Base-by-base conservation (phyloP, 2,797 vertebrate species). In the Furcifer pardalis region DNA sequence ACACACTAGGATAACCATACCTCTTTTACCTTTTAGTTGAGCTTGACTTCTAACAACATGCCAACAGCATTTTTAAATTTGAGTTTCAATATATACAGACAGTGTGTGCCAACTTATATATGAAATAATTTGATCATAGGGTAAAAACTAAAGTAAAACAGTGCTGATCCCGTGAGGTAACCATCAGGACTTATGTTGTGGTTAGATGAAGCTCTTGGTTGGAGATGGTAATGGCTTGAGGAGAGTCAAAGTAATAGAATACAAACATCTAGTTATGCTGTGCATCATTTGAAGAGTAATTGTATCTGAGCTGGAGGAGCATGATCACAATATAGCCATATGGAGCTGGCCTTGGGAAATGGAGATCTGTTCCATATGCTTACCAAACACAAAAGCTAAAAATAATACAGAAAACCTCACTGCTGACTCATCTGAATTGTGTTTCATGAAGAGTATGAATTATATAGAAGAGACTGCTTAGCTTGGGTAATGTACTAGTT, bases 341-440 rank as follows among this genome's bases (percentile, higher is more conserved):
- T 17, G 12, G 44, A 32, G n/a, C 69, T 74, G 59, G 69, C 69
- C 42, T 74, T 84, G 77, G 77, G 27, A 74, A 84, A 19, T 49
- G 25, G 44, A 73, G 69, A 74, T 79, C 69, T 65, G 42, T 79
- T 84, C 69, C 83, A 79, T 74, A 84, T 73, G 69, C 59, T 65
- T 40, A 73, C 69, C 27, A 32, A 69, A 84, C 32, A 52, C 59
- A 78, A 73, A 74, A 74, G 68, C 69, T 79, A 79, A 84, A 84
- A 72, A 84, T 79, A 79, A 78, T 42, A 65, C 4, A 19, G 60
- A 80, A 76, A 80, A 59, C 49, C 84, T 85, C 60, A 27, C 60
- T 75, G 77, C 78, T 85, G 84, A 80, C 78, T 81, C 78, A 80
- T 75, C 72, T 75, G 71, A 74, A 80, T 80, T 56, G 37, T 27